Evolutionary conservation across 2,113 vertebrate genomes (phyloP), one percentile per base, ranked within the genome.

Genomic region (Notarius quadriscutis): DNA sequence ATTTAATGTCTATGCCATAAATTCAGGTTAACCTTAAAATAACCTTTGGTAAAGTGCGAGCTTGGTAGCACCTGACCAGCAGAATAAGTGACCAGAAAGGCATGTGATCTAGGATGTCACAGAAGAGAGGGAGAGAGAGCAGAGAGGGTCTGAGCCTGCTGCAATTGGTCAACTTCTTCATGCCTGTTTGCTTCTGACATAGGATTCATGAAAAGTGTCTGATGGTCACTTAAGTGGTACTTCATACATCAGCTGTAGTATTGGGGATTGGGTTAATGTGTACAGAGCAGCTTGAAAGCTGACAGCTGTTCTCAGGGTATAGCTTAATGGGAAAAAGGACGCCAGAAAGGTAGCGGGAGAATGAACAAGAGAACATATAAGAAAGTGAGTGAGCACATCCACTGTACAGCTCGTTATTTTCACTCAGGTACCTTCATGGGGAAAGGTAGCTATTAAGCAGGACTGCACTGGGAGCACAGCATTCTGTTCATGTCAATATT

Each of bases 201-300:
- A 17, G n/a, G 15, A 80, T 58, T 15, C 30, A 51, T 71, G 75
- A 57, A 55, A 69, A 69, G 81, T 71, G 82, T 74, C 41, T 60
- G 50, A 84, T 83, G 57, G 25, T 27, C 62, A 65, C 67, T 81
- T 75, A 15, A 84, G 81, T 80, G 65, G 72, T 53, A 51, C 72
- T 58, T 53, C 84, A 80, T 75, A 67, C 75, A 75, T 84, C 81
- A 75, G 65, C 65, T 84, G 48, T 62, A 57, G 10, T 50, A 69
- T 22, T 57, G 53, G 50, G 65, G 58, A 84, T 22, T 53, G 63
- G 75, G 25, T 57, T 84, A 84, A 88, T 84, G 65, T 74, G 25
- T 79, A 62, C 55, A 81, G 55, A 34, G 80, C 8, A 84, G 58
- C 72, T 18, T 86, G 57, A 72, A 81, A 89, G 83, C 83, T 51